Conservation (phyloP, 2,797 vertebrate genomes). For the Alfaro cultratus region DNA sequence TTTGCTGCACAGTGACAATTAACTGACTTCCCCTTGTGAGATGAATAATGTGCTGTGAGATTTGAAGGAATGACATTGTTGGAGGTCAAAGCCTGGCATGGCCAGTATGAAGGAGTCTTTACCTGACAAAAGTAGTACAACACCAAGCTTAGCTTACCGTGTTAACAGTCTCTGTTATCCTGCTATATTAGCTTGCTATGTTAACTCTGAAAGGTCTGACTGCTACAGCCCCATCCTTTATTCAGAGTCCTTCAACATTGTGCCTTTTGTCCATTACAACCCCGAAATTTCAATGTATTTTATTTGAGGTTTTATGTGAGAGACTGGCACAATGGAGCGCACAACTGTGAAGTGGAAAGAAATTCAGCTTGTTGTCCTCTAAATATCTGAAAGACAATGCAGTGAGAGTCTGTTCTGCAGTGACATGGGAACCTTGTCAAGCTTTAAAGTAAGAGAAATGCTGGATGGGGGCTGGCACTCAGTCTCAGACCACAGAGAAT, state of each 20-base stretch:
- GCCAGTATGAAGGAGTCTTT: conserved; percentile 28
- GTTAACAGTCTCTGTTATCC: background rate
- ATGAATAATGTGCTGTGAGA: conserved; percentile 17
- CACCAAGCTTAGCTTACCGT: background rate
- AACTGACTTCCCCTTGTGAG: conserved; percentile 36
- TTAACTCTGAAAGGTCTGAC: background rate
- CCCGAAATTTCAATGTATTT: background rate
- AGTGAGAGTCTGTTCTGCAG: too few species aligned
- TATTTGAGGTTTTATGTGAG: background rate
- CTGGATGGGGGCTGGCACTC: too few species aligned
- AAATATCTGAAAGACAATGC: too few species aligned
- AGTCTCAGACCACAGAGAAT: too few species aligned
- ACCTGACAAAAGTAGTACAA: conserved; percentile 7
- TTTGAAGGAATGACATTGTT: conserved; percentile 23
- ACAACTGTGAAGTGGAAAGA: too few species aligned
- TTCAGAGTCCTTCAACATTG: background rate
- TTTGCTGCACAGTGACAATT: conserved; percentile 29
- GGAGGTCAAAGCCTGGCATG: conserved; percentile 29
- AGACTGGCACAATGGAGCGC: too few species aligned
- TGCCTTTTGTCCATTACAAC: background rate
- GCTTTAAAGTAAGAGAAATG: too few species aligned
- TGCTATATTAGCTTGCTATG: background rate
- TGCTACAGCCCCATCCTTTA: background rate
- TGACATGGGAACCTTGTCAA: too few species aligned
- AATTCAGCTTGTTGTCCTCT: too few species aligned